These are phyloP conservation scores for Holothuria leucospilota DNA, from an alignment of 53 echinoderm and acorn worm genomes.

Conservation along the genomic window DNA sequence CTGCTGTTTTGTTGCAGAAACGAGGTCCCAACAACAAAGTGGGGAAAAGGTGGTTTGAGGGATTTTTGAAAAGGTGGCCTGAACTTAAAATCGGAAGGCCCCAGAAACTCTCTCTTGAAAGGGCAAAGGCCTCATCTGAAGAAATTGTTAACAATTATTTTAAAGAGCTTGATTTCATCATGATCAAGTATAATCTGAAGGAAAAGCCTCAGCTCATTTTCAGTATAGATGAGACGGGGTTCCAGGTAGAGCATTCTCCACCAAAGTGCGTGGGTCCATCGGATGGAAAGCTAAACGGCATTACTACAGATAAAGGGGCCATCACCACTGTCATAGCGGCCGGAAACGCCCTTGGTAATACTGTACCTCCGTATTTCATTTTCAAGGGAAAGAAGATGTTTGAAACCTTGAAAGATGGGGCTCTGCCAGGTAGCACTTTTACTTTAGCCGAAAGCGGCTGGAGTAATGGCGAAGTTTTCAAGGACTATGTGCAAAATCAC, in stretches of 20 bases:
- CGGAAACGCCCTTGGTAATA: conserved; percentile 39
- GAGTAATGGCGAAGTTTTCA: not conserved
- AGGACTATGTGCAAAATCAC: too few relatives aligned
- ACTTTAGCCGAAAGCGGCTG: not conserved
- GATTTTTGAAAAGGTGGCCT: conserved; percentile 52
- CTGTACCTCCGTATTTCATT: conserved; percentile 51
- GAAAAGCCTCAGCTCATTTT: conserved; percentile 40
- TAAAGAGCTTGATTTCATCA: conserved; percentile 16
- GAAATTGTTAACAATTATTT: conserved; percentile 29
- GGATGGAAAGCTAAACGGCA: not conserved
- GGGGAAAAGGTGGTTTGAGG: conserved; percentile 14
- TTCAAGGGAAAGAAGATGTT: too few relatives aligned
- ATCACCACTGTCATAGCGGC: conserved; percentile 54
- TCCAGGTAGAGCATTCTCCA: conserved; percentile 36
- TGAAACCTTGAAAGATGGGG: too few relatives aligned
- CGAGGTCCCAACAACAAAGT: not conserved
- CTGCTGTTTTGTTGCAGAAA: conserved; percentile 42
- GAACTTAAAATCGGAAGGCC: conserved; percentile 7
- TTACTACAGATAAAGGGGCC: conserved; percentile 16
- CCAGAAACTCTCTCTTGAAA: not conserved
- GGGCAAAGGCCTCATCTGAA: conserved; percentile 49
- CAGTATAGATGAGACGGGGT: conserved; percentile 18
- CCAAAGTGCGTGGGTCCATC: not conserved
- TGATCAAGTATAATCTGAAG: conserved; percentile 21
- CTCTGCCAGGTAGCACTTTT: too few relatives aligned